Evolutionary conservation across 2,888 invertebrate genomes (phyloP), one percentile per base, ranked within the genome.

Genomic region (Rhagophthalmus giganteus): DNA sequence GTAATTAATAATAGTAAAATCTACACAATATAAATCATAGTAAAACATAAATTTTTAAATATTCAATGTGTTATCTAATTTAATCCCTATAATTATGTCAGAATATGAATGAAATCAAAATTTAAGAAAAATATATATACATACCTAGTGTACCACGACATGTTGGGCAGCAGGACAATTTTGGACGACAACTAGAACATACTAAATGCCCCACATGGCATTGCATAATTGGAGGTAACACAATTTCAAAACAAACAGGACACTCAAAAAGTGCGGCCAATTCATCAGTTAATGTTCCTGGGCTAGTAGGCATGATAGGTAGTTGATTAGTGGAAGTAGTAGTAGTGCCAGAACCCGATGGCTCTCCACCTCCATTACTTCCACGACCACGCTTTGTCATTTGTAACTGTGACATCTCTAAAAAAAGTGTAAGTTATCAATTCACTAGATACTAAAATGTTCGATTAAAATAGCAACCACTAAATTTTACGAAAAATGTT

Each of bases 161-260:
- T 54, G 97, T 98, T 31, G 99, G 99, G 77, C 99, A 99, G 76
- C 94, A 94, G 59, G 91, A 90, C 58, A 99, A 82, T 76, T 98
- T 99, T 46, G 96, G 95, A 56, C 98, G 84, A 78, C 99, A 99
- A 72, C 89, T 91, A 57, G 95, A 93, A 79, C 99, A 99, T 52
- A 99, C 96, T 69, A 99, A 84, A 78, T 99, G 99, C 55, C 99
- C 99, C 75, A 94, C 95, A 75, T 95, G 95, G 76, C 99, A 99
- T 76, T 98, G 98, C 74, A 97, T 82, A 67, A 99, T 99, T 26
- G 99, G 99, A 58, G 99, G 99, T 71, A 99, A 80, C 58, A 98
- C 98, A 81, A 97, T 98, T 78, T 99, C 99, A 76, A 99, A 97
- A 78, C 99, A 99, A 59, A 99, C 99, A 25, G 94, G 94, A 75